Base-by-base conservation (phyloP, 2,888 invertebrate species). In the Himalopsyche kuldschensis region DNA sequence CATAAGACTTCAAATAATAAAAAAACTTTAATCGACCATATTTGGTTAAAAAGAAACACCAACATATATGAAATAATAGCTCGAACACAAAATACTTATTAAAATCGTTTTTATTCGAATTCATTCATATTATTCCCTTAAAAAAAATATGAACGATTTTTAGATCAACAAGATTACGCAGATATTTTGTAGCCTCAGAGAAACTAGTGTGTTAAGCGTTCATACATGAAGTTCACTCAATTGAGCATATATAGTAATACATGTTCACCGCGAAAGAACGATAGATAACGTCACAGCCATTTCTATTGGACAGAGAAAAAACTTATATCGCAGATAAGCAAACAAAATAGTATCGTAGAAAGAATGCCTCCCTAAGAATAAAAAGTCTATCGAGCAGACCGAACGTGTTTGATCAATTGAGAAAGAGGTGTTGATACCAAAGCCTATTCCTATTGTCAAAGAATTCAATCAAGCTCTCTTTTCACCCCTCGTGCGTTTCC, bases 391-490 rank as follows among this genome's bases (percentile, higher is more conserved):
- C 77, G 84, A 84, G 78, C 82, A 80, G 82, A 82, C 82, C 63
- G 82, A 80, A 79, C 82, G 84, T 84, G 84, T 82, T 84, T 82
- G 84, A 82, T 84, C 84, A 80, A 80, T 75, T 75, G 84, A 80
- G 77, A 55, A 78, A 78, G 82, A 82, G 78, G 82, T 82, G 81
- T 69, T 81, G 84, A 78, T 79, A 41, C 82, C 78, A 76, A 32
- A 55, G 55, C 55, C 76, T 76, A 48, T 55, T 81, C 81, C 48
- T 47, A 78, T 82, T 82, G 77, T 84, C 82, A 80, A 79, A 80
- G 80, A 80, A 84, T 84, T 84, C 82, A 84, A 84, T 84, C 84
- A 78, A 80, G 82, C 27, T 55, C 48, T 80, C 77, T 80, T 82
- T 84, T 77, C 69, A 69, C 41, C 55, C 35, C 76, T 30, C 41